These are phyloP conservation scores for Erinaceus europaeus DNA, from an alignment of 2,113 vertebrate species.

Conservation along the genomic window DNA sequence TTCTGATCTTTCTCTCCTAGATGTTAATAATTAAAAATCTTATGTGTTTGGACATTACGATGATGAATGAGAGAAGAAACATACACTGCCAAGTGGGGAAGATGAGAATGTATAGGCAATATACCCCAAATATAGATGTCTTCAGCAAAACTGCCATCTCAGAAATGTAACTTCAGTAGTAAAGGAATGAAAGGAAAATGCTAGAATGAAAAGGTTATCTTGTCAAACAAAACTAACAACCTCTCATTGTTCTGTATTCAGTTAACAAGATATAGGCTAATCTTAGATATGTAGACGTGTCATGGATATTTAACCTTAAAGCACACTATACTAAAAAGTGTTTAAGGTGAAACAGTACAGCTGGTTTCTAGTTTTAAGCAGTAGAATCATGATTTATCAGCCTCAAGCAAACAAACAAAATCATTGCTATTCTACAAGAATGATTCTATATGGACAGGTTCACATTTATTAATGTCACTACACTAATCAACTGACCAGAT, in stretches of 20 bases:
- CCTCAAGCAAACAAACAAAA: not conserved
- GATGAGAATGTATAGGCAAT: conserved; percentile 46
- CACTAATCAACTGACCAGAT: not conserved
- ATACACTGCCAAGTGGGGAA: conserved; percentile 45
- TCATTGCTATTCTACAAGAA: not conserved
- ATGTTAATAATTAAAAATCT: conserved; percentile 50
- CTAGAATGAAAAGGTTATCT: not conserved
- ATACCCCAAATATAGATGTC: conserved; percentile 56
- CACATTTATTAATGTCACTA: not conserved
- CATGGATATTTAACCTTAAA: not conserved
- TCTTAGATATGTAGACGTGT: not conserved
- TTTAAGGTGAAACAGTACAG: not conserved
- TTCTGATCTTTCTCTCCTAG: conserved; percentile 4
- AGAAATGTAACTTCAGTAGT: conserved; percentile 23
- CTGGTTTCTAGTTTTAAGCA: too few species aligned
- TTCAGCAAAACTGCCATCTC: conserved; percentile 63
- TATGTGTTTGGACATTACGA: conserved; percentile 31
- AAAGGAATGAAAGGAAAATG: conserved; percentile 9
- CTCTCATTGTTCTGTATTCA: not conserved
- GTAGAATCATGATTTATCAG: not conserved
- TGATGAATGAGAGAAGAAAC: conserved; percentile 53
- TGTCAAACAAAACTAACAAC: conserved; percentile 1
- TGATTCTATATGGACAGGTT: not conserved
- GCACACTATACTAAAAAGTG: not conserved
- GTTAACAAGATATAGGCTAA: not conserved